Evolutionary conservation across 1,140 invertebrate species (phyloP).

Genomic region (Onthophagus taurus): DNA sequence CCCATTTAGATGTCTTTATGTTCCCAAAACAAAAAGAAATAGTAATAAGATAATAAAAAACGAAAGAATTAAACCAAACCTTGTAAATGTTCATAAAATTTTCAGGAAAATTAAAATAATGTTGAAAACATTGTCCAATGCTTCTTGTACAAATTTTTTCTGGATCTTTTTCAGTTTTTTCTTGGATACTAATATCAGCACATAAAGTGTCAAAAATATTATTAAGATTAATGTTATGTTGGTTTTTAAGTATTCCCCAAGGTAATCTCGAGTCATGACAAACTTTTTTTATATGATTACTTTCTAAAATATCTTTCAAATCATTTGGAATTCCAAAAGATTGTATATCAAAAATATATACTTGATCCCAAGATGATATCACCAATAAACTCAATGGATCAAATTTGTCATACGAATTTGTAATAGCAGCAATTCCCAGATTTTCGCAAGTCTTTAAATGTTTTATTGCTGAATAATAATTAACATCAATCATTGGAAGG

Average conservation of each 20-base stretch:
- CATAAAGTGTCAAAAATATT: conserved; percentile 9
- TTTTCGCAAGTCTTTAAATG: conserved; percentile 5
- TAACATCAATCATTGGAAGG: not conserved
- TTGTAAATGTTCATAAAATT: no score
- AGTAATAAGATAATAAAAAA: no score
- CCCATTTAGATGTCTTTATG: no score
- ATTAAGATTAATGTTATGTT: not conserved
- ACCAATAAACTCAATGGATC: not conserved
- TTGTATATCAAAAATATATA: conserved; percentile 5
- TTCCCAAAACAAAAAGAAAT: no score
- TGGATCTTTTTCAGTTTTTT: not conserved
- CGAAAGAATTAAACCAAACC: no score
- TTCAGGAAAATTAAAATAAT: conserved; percentile 13
- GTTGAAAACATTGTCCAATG: not conserved
- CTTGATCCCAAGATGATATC: conserved; percentile 6
- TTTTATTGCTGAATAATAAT: conserved; percentile 5
- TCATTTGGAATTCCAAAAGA: not conserved
- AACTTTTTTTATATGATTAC: not conserved
- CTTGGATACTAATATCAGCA: conserved; percentile 3
- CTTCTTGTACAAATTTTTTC: not conserved
- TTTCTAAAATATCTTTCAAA: not conserved
- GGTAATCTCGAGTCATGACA: conserved; percentile 7
- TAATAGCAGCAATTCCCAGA: conserved; percentile 2
- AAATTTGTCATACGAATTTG: not conserved
- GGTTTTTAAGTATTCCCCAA: not conserved